phyloP scores from a whole-genome alignment of 2,797 vertebrate species.

The Prunella strophiata region DNA sequence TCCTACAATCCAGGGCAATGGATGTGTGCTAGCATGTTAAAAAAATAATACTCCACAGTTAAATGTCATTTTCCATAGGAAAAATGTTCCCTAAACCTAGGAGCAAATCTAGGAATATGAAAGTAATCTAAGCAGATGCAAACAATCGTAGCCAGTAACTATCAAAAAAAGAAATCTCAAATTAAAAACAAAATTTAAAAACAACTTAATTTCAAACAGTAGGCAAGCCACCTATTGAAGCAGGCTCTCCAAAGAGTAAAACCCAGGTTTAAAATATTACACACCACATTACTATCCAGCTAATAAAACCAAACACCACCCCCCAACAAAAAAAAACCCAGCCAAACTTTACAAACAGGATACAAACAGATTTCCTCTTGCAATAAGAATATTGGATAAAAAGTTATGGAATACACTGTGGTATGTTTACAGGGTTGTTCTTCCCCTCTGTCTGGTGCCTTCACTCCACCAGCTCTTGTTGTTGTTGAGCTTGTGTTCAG shows the following conservation, averaged over 20 bases:
- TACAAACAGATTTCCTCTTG: slow-evolving; percentile 60
- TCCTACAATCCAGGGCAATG: slow-evolving; percentile 1
- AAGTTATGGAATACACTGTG: neutral
- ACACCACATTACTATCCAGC: neutral
- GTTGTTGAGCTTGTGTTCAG: neutral
- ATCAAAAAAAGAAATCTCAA: neutral
- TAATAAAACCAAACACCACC: neutral
- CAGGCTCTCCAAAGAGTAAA: slow-evolving; percentile 12
- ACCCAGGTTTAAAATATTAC: neutral
- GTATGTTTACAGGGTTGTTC: neutral
- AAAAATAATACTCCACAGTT: slow-evolving; percentile 53
- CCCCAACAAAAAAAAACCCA: neutral
- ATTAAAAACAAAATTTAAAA: neutral
- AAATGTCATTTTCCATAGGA: slow-evolving; percentile 69
- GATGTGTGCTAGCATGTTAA: slow-evolving; percentile 6
- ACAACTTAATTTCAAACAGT: neutral
- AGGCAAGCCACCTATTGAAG: slow-evolving; percentile 2
- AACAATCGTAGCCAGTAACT: slow-evolving; percentile 2
- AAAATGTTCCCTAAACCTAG: slow-evolving; percentile 59
- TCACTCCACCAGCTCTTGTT: neutral
- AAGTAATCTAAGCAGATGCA: slow-evolving; percentile 25
- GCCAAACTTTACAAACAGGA: slow-evolving; percentile 35
- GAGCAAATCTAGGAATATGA: slow-evolving; percentile 45
- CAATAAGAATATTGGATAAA: slow-evolving; percentile 28
- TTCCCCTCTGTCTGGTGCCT: neutral